Percentiles rank a stretch among this genome's conserved stretches.
These are phyloP conservation scores for Anthopleura xanthogrammica DNA, from an alignment of 92 coral and sea anemone genomes.

Conservation along the genomic window DNA sequence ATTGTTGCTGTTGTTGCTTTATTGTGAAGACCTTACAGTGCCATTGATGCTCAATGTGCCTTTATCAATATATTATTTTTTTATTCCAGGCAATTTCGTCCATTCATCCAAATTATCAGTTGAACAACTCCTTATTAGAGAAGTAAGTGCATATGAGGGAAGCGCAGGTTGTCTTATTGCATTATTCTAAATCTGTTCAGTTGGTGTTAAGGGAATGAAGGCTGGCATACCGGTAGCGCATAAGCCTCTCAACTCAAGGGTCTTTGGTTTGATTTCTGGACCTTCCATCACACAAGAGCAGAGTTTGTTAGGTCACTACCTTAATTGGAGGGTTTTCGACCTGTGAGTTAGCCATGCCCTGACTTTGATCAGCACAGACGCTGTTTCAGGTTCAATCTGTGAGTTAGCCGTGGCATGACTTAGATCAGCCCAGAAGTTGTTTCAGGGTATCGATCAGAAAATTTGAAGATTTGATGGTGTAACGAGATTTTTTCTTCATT, in stretches of 20 bases:
- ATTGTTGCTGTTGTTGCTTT: background rate
- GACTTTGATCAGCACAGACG: background rate
- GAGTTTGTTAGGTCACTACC: too few relatives aligned
- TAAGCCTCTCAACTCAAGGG: background rate
- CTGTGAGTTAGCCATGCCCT: too few relatives aligned
- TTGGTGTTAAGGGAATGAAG: too few relatives aligned
- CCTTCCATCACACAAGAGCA: too few relatives aligned
- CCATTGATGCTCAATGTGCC: too few relatives aligned
- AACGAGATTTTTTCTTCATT: background rate
- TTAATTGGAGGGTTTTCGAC: too few relatives aligned
- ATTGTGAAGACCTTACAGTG: background rate
- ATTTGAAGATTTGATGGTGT: background rate
- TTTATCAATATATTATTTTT: background rate
- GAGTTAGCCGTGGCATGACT: too few relatives aligned
- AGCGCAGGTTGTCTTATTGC: background rate
- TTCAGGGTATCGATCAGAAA: background rate
- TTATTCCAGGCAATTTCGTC: conserved; percentile 61
- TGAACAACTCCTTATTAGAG: conserved; percentile 73
- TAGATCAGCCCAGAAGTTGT: background rate
- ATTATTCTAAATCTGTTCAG: too few relatives aligned
- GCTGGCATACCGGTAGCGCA: background rate
- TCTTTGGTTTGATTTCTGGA: too few relatives aligned
- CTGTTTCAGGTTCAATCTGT: background rate
- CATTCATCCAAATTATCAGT: conserved; percentile 83
- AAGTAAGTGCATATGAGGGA: conserved; percentile 45